Percentiles rank a stretch among this genome's conserved stretches.
Conservation (phyloP, 2,797 vertebrate species). For the Melanotaenia parkinsoni region DNA sequence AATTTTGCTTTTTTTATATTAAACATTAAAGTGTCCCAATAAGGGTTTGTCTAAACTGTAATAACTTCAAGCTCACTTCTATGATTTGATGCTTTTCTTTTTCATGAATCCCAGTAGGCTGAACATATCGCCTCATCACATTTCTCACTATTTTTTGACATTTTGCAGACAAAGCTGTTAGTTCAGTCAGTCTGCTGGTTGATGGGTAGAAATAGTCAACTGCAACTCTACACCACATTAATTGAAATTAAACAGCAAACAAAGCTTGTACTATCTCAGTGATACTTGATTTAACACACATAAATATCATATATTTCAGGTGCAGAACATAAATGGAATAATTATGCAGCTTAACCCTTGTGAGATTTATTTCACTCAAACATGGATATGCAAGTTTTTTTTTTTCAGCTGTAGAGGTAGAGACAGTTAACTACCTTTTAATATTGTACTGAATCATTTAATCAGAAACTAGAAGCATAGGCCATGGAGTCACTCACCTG, state of each 20-base stretch:
- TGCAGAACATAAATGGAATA: neutral
- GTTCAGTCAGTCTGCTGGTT: slow-evolving; percentile 1
- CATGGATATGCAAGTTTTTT: neutral
- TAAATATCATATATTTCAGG: neutral
- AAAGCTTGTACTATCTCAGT: neutral
- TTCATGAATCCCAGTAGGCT: neutral
- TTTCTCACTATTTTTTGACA: neutral
- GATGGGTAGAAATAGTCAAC: neutral
- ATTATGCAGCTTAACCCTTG: slow-evolving; percentile 3
- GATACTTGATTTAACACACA: slow-evolving; percentile 9
- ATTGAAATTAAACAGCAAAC: slow-evolving; percentile 3
- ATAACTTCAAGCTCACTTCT: neutral
- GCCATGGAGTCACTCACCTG: no score
- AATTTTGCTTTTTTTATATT: neutral
- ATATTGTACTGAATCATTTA: neutral
- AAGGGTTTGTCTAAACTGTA: neutral
- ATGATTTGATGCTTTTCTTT: neutral
- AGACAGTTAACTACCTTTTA: neutral
- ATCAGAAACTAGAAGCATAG: neutral
- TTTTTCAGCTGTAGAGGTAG: neutral
- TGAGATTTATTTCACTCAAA: slow-evolving; percentile 6
- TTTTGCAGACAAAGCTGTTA: slow-evolving; percentile 22
- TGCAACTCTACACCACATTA: neutral
- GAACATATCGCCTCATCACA: neutral
- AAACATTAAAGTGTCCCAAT: neutral